These are phyloP conservation scores for Perodicticus potto DNA, from an alignment of 2,797 vertebrate species.

Conservation along the genomic window DNA sequence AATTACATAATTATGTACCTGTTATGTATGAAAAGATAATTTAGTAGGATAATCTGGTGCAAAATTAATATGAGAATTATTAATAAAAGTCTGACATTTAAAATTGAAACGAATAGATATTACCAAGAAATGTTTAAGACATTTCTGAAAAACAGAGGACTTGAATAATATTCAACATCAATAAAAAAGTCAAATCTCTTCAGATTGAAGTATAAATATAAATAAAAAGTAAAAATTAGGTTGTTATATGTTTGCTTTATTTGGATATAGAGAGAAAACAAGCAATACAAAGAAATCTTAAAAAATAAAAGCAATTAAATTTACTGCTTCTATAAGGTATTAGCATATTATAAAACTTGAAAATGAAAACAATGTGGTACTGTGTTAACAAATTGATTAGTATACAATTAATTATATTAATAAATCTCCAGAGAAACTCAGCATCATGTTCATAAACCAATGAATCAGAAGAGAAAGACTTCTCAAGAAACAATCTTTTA, in stretches of 20 bases:
- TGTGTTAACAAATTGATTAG: too few relatives aligned
- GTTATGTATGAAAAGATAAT: neutral
- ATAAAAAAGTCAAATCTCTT: neutral
- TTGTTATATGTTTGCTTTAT: neutral
- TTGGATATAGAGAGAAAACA: neutral
- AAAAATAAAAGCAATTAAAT: neutral
- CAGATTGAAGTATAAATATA: neutral
- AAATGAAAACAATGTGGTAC: neutral
- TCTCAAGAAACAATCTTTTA: neutral
- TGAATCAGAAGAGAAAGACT: neutral
- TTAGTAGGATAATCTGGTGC: neutral
- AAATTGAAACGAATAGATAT: neutral
- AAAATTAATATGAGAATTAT: neutral
- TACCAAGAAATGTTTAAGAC: neutral
- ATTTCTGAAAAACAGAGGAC: neutral
- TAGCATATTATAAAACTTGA: neutral
- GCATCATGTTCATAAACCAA: neutral
- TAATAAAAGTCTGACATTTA: neutral
- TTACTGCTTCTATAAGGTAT: neutral
- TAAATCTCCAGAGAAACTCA: neutral
- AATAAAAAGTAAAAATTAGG: slow-evolving; percentile 23
- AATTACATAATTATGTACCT: neutral
- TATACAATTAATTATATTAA: neutral
- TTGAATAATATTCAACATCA: neutral
- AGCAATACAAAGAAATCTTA: neutral